A percentile compares a stretch with the other conserved stretches of the same genome.
These are phyloP conservation scores for Drosophila guanche DNA, from an alignment of 1,140 invertebrate genomes.

Conservation along the genomic window DNA sequence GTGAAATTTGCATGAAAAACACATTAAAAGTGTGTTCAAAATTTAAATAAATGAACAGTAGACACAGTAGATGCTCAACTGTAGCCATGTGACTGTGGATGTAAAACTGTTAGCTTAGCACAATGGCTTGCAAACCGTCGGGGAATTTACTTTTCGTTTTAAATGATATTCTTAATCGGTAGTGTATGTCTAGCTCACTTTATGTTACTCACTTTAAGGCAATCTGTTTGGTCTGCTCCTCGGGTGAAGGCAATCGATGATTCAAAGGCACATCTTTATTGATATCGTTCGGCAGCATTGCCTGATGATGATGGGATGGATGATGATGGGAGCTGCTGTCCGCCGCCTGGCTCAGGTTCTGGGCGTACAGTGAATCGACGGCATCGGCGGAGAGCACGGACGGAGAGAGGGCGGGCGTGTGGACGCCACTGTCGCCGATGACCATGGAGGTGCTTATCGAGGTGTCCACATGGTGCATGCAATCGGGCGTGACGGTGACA, in stretches of 20 bases:
- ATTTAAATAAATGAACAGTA: conserved; percentile 18
- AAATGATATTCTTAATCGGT: background rate
- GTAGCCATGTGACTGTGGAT: background rate
- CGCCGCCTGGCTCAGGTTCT: conserved; percentile 71
- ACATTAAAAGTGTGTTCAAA: conserved; percentile 60
- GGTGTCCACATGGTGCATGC: conserved; percentile 85
- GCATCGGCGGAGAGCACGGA: conserved; percentile 82
- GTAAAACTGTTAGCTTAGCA: conserved; percentile 28
- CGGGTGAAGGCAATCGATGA: conserved; percentile 91
- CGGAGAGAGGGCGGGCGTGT: conserved; percentile 80
- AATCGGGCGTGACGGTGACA: conserved; percentile 90
- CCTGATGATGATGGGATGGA: conserved; percentile 50
- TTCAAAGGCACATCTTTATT: conserved; percentile 89
- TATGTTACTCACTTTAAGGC: conserved; percentile 89
- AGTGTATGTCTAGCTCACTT: background rate
- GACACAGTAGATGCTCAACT: background rate
- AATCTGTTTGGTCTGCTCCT: conserved; percentile 91
- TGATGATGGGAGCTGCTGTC: conserved; percentile 57
- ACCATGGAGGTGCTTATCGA: conserved; percentile 78
- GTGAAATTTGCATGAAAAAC: conserved; percentile 65
- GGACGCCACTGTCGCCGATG: conserved; percentile 77
- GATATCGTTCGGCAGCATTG: conserved; percentile 78
- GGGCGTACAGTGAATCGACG: conserved; percentile 72
- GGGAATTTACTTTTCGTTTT: background rate
- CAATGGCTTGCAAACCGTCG: conserved; percentile 1